phyloP scores from a whole-genome alignment of 1,140 invertebrate species.

The Paraescarpia echinospica region DNA sequence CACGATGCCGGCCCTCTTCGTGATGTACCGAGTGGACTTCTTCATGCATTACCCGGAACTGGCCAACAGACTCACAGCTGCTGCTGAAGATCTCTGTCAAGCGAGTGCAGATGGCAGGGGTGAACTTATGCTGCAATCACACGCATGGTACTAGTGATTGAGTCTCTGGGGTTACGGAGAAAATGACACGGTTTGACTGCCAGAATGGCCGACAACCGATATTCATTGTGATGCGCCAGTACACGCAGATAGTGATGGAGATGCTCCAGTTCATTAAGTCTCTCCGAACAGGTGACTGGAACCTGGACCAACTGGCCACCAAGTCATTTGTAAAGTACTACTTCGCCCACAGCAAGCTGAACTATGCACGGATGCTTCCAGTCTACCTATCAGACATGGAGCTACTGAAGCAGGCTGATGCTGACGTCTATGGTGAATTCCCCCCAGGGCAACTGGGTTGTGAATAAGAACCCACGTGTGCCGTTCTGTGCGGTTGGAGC shows the following conservation, averaged over 20 bases:
- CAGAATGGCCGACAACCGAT: not conserved
- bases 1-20: constrained; percentile 22
- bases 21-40: constrained; percentile 17
- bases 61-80: too few species aligned
- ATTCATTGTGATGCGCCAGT: not conserved
- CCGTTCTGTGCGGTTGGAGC: too few species aligned
- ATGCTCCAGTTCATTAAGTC: not conserved
- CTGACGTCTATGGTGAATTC: too few species aligned
- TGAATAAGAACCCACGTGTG: too few species aligned
- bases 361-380: constrained; percentile 2
- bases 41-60: not conserved
- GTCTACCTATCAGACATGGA: too few species aligned
- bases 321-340: constrained; percentile 12
- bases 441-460: too few species aligned
- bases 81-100: too few species aligned
- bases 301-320: not conserved
- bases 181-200: too few species aligned
- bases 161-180: not conserved
- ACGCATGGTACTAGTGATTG: not conserved
- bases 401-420: too few species aligned
- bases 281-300: not conserved
- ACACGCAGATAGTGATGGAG: not conserved
- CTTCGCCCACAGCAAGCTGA: constrained; percentile 7
- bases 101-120: not conserved
- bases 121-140: not conserved